A percentile compares a stretch with the other conserved stretches of the same genome.
Evolutionary conservation across 2,113 vertebrate genomes (phyloP).

Genomic region (Motacilla tschutschensis): DNA sequence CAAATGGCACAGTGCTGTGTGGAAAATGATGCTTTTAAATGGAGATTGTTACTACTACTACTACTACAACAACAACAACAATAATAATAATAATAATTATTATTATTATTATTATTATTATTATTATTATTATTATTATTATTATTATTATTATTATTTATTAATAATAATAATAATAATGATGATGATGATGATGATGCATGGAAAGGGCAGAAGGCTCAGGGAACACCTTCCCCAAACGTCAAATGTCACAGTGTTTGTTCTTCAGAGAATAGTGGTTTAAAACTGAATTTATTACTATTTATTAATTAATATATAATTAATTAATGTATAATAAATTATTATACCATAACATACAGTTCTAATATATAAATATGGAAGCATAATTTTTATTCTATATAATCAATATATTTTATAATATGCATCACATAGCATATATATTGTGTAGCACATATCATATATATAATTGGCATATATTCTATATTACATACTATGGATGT

Average conservation of each 20-base stretch:
- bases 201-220: not conserved
- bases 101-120: no score
- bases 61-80: no score
- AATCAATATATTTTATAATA: no score
- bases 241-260: rapidly evolving
- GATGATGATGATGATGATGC: not conserved
- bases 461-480: not conserved
- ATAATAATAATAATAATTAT: no score
- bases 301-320: no score
- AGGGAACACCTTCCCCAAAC: not conserved
- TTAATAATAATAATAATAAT: no score
- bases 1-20: not conserved
- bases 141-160: not conserved
- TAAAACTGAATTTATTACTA: not conserved
- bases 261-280: not conserved
- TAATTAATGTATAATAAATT: not conserved
- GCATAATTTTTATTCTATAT: not conserved
- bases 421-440: not conserved
- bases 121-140: no score
- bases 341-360: not conserved
- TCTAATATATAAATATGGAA: not conserved
- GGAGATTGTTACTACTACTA: no score
- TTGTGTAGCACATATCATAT: not conserved
- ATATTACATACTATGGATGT: not conserved
- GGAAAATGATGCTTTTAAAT: not conserved